Conservation (phyloP, 37 sponge, comb jelly and placozoan genomes). For the Cladorhizidae sp. region DNA sequence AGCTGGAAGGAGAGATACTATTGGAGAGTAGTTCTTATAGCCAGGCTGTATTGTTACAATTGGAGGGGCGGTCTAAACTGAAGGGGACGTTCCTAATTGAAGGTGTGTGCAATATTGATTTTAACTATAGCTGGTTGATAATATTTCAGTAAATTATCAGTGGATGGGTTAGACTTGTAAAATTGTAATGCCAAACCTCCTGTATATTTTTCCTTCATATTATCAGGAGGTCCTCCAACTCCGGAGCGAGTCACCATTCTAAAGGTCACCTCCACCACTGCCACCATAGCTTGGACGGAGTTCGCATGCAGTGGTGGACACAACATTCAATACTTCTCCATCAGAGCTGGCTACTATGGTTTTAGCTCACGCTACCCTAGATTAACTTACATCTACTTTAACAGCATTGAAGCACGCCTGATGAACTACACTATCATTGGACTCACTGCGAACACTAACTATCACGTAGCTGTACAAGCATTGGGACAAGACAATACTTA, state of each 20-base stretch:
- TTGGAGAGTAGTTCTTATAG: no score
- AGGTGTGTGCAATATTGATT: no score
- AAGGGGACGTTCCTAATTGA: no score
- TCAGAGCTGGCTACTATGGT: background rate
- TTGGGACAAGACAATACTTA: background rate
- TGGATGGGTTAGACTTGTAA: no score
- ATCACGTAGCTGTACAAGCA: conserved; percentile 17
- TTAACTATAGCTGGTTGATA: no score
- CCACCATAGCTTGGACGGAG: conserved; percentile 13
- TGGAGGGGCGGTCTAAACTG: no score
- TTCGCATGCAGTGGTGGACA: conserved; percentile 37
- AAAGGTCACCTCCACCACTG: background rate
- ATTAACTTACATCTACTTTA: background rate
- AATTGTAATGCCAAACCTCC: no score
- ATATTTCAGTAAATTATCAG: no score
- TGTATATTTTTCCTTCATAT: background rate
- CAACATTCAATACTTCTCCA: background rate
- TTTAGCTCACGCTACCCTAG: background rate
- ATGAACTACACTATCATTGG: conserved; percentile 12
- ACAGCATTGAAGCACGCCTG: background rate
- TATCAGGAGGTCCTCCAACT: background rate
- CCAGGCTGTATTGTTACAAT: no score
- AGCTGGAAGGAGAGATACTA: no score
- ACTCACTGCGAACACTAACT: conserved; percentile 7
- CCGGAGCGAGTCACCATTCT: background rate